Base-by-base conservation (phyloP, 2,888 invertebrate genomes). In the Limenitis arthemis region DNA sequence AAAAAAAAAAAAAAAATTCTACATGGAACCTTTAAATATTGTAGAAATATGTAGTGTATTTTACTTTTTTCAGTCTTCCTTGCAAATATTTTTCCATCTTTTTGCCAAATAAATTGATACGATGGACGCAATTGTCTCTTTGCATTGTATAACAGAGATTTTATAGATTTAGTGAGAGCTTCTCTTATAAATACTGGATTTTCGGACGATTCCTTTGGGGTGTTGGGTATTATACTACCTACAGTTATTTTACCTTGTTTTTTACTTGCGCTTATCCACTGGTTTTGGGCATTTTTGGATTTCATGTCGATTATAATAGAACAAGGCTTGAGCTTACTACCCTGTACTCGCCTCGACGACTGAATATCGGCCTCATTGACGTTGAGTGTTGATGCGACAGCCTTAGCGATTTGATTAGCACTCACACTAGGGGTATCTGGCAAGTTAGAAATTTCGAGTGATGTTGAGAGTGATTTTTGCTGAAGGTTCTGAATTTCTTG, bases 261-360 rank as follows among this genome's bases (percentile, higher is more conserved):
- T 38, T 52, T 65, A 7, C 60, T 51, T 20, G 58, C 56, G 8
- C 50, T 54, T 12, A 63, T 53, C 63, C 65, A 64, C 42, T 60
- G 37, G 3, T 49, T 41, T 1, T 49, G 60, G 3, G 50, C 50
- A 4, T 32, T 7, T 30, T 57, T 59, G 0, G 59, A 47, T 30
- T 61, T 61, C 49, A 64, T 29, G 8, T 61, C 60, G 1, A 66
- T 53, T 0, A 62, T 42, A 6, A 65, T 58, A 5, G 49, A 42
- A 5, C 60, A 58, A 0, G 62, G 60, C 36, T 61, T 60, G 6
- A 61, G 59, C 32, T 60, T 61, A 0, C 39, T 44, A 5, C 56
- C 61, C 2, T 54, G 51, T 8, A 62, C 28, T 1, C 55, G 57
- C 2, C 44, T 38, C 1, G 54, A 42, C 5, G 56, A 47, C 9